Base-by-base conservation (phyloP, 2,888 invertebrate species). In the Sphaerophoria rueppellii region DNA sequence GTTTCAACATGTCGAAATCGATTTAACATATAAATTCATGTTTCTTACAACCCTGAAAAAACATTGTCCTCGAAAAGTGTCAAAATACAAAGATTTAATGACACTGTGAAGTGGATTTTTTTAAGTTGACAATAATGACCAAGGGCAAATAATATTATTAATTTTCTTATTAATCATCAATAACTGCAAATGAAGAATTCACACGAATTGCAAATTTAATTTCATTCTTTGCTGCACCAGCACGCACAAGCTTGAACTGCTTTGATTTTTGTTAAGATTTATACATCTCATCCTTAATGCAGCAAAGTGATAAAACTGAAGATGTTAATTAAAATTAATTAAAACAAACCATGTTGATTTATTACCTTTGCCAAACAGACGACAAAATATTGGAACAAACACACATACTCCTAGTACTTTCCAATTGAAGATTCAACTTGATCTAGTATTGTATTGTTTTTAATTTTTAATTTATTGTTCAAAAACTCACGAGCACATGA, bases 361-460 rank as follows among this genome's bases (percentile, higher is more conserved):
- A 67, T 67, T 67, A 67, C 67, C 67, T 67, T 67, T 67, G 32
- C 32, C 67, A 67, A 67, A 67, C 54, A 35, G 65, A 65, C 54
- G 67, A 54, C 16, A 61, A 32, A 40, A 67, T 65, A 6, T 40
- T 37, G 35, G 37, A 43, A 43, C 43, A 24, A 65, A 52, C 40
- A 50, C 24, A 24, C 24, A 24, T 24, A 24, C 24, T 24, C 24
- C 24, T 24, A 24, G 24, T 2, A 24, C 1, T 54, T 40, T 54
- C 32, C 54, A 67, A 67, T 67, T 67, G 40, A 32, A 37, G 37
- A 37, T 32, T 52, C 5, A 54, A 67, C n/a, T 52, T 50, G 12
- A 11, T 12, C 40, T 43, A 43, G 11, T 11, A 43, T 40, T 24
- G 24, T 60, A 43, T 7, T 11, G 24, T 40, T 24, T 40, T 16